Percentiles rank a stretch among this genome's conserved stretches.
These are phyloP conservation scores for Podiceps cristatus DNA, from an alignment of 2,113 vertebrate genomes.

Conservation along the genomic window DNA sequence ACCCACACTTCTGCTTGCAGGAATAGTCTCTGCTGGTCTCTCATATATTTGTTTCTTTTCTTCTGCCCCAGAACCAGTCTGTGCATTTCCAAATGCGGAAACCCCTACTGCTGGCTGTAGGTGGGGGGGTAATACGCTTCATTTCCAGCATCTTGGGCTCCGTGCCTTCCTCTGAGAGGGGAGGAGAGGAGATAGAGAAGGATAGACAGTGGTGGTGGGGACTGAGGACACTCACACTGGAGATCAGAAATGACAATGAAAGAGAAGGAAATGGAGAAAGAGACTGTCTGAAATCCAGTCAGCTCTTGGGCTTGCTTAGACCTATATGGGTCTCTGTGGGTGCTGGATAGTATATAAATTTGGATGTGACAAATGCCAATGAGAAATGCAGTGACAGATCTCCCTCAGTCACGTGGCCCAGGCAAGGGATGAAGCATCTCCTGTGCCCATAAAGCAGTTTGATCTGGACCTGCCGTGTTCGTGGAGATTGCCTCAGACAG, in stretches of 20 bases:
- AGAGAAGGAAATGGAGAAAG: background rate
- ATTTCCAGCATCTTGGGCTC: background rate
- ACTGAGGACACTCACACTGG: background rate
- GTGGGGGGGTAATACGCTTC: background rate
- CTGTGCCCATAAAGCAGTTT: background rate
- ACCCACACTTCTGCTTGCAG: background rate
- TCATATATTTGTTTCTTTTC: background rate
- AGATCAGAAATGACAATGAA: background rate
- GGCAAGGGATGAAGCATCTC: background rate
- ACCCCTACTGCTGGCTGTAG: background rate
- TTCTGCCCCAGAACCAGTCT: background rate
- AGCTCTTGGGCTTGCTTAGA: background rate
- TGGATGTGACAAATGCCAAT: background rate
- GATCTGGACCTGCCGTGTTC: background rate
- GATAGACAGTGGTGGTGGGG: background rate
- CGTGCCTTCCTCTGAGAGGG: background rate
- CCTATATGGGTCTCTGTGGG: background rate
- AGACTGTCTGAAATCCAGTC: background rate
- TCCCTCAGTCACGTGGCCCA: background rate
- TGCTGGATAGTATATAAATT: background rate
- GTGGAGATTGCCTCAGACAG: accelerated
- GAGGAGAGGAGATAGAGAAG: background rate
- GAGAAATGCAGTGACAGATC: background rate
- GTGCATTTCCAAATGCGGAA: background rate
- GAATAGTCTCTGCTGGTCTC: background rate